These are phyloP conservation scores for Cygnus buccinator DNA, from an alignment of 2,113 vertebrate genomes.

Conservation along the genomic window DNA sequence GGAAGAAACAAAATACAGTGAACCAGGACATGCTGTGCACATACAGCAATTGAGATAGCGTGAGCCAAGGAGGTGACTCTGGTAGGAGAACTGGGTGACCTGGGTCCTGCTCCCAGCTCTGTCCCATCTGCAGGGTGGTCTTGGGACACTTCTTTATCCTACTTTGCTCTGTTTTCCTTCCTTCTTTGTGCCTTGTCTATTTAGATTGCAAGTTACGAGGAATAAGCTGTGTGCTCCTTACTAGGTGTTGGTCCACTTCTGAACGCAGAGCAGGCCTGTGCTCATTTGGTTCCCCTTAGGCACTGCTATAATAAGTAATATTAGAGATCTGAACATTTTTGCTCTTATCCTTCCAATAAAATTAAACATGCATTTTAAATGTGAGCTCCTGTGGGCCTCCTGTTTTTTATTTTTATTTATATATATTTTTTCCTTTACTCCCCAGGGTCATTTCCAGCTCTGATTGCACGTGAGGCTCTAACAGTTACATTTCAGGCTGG, in stretches of 20 bases:
- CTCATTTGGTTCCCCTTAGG: not conserved
- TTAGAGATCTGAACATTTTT: not conserved
- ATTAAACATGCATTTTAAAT: slow-evolving; percentile 32
- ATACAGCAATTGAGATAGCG: not conserved
- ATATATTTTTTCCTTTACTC: not conserved
- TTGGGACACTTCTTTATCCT: not conserved
- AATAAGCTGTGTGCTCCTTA: not conserved
- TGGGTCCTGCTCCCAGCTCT: not conserved
- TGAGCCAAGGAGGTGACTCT: not conserved
- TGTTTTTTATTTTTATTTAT: not conserved
- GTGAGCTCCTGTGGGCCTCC: not conserved
- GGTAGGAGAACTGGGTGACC: not conserved
- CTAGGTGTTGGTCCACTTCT: not conserved
- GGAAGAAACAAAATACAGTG: not conserved
- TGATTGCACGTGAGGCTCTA: slow-evolving; percentile 63
- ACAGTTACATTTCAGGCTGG: slow-evolving; percentile 20
- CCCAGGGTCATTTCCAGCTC: slow-evolving; percentile 5
- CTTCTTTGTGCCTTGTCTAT: not conserved
- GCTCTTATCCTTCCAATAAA: slow-evolving; percentile 22
- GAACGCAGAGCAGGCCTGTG: not conserved
- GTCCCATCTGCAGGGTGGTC: not conserved
- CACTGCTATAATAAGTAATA: not conserved
- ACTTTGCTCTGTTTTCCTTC: not conserved
- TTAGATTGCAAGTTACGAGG: not conserved
- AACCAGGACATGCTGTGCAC: not conserved